A percentile compares a stretch with the other conserved stretches of the same genome.
These are phyloP conservation scores for Uromys caudimaculatus DNA, from an alignment of 2,797 vertebrate species.

Conservation along the genomic window DNA sequence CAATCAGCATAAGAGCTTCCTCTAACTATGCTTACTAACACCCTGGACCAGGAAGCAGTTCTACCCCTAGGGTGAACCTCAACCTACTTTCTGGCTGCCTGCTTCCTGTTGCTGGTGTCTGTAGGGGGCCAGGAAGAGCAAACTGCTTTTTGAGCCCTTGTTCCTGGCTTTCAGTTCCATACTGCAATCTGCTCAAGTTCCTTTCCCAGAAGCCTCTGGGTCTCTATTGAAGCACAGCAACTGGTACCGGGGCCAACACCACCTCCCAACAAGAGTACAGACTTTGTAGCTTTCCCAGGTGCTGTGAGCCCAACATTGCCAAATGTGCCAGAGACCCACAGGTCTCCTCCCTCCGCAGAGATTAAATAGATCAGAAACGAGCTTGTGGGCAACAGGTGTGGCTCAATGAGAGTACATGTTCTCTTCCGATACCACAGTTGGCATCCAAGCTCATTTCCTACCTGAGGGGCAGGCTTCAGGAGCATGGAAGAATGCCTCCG, in stretches of 20 bases:
- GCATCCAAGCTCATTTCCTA: not conserved
- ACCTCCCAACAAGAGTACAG: conserved; percentile 41
- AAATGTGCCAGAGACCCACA: conserved; percentile 30
- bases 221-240: conserved; percentile 7
- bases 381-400: conserved; percentile 74
- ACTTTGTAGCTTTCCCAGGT: conserved; percentile 56
- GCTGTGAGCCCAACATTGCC: conserved; percentile 4
- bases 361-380: conserved; percentile 60
- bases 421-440: conserved; percentile 6
- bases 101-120: not conserved
- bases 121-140: not conserved
- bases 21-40: not conserved
- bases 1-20: not conserved
- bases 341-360: conserved; percentile 46
- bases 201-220: conserved; percentile 1
- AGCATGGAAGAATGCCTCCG: not conserved
- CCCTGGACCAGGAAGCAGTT: not conserved
- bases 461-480: not conserved
- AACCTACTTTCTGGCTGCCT: not conserved
- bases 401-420: conserved; percentile 54
- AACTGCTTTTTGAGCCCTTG: not conserved
- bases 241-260: conserved; percentile 57
- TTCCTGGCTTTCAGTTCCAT: not conserved
- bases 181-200: not conserved
- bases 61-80: fast-evolving